phyloP scores from a whole-genome alignment of 1,140 invertebrate genomes.

The Drosophila rhopaloa region DNA sequence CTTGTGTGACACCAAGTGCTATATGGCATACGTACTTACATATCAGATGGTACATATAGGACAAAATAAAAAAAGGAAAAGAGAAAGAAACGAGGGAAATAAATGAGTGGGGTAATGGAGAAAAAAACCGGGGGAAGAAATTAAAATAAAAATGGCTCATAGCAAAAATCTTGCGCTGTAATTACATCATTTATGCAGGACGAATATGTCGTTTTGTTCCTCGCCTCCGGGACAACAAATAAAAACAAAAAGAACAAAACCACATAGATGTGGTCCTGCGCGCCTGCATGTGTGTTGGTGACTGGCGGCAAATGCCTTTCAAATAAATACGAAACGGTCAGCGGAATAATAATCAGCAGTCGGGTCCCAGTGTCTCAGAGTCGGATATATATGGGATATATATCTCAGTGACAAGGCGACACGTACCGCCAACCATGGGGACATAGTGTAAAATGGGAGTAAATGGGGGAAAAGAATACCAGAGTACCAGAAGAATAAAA shows the following conservation, averaged over 20 bases:
- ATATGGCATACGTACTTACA: constrained; percentile 9
- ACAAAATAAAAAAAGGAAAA: constrained; percentile 26
- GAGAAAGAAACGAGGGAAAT: constrained; percentile 37
- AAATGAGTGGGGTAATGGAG: constrained; percentile 39
- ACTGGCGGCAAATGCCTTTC: constrained; percentile 73
- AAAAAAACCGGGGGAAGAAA: constrained; percentile 54
- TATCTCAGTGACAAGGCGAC: constrained; percentile 66
- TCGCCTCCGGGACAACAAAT: constrained; percentile 21
- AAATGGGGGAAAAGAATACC: not conserved
- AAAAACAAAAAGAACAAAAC: constrained; percentile 1
- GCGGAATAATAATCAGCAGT: constrained; percentile 79
- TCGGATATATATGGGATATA: constrained; percentile 37
- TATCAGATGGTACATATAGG: constrained; percentile 26
- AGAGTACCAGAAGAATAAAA: constrained; percentile 17
- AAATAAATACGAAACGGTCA: constrained; percentile 83
- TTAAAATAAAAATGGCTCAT: constrained; percentile 83
- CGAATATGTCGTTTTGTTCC: constrained; percentile 81
- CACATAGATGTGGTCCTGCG: constrained; percentile 21
- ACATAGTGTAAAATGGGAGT: constrained; percentile 5
- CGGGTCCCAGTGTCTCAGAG: constrained; percentile 29
- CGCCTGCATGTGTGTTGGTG: constrained; percentile 36
- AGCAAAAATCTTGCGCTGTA: constrained; percentile 83
- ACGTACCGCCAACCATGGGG: constrained; percentile 48
- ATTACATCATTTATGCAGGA: constrained; percentile 83
- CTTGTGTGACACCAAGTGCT: constrained; percentile 31